Evolutionary conservation across 1,140 invertebrate species (phyloP), one percentile per base, ranked within the genome.

Genomic region (Drosophila arizonae): DNA sequence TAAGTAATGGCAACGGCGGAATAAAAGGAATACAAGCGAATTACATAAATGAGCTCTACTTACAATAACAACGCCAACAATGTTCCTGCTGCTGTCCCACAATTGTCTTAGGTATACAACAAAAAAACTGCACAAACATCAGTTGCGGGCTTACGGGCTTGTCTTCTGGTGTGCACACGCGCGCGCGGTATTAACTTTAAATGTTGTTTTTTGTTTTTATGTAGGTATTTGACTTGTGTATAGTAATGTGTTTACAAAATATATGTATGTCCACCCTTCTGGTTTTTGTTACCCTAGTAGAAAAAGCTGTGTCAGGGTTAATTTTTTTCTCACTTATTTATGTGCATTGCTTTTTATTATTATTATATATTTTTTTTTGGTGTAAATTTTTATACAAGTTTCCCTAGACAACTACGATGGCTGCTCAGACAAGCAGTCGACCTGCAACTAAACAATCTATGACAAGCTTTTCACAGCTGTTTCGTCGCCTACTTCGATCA

Each of bases 31-130:
- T 30, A 67, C 43, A 73, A 73, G 50, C 26, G 68, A 86, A 88
- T 87, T 87, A 87, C 67, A 87, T 87, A 87, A 87, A 87, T 64
- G 61, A 70, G 64, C 65, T 50, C 45, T 67, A 86, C 82, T 86
- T 71, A 87, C 79, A 87, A 79, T 56, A 77, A 75, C 77, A 82
- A 76, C 52, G 54, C 54, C 71, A 60, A 64, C 54, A 46, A 63
- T 30, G 72, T 69, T 71, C 66, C 72, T 39, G 17, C 43, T 46
- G 6, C 43, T 58, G 46, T 60, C 66, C 13, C 21, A 24, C 30
- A 64, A 36, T 63, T 64, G 24, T 39, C 68, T 73, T 62, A 65
- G 65, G 58, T 71, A 62, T 57, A 68, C 24, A 46, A 39, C 36
- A 13, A 39, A 2, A 26, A 43, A 28, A 57, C 24, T 43, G 26